A percentile compares a stretch with the other conserved stretches of the same genome.
phyloP scores from a whole-genome alignment of 2,797 vertebrate species.

The Tadarida brasiliensis region DNA sequence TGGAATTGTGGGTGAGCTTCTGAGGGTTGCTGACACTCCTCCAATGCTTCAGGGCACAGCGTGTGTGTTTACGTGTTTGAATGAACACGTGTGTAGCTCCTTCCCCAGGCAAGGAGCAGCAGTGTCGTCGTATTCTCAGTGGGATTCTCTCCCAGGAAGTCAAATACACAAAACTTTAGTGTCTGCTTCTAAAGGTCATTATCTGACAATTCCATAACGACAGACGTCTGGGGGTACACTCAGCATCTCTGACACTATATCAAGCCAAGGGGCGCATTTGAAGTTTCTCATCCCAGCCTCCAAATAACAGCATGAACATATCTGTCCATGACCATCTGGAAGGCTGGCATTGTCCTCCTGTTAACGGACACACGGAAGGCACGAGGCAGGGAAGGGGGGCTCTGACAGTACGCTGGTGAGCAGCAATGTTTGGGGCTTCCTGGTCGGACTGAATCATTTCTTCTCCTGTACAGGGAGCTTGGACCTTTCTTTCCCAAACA shows the following conservation, averaged over 20 bases:
- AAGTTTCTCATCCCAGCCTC: background rate
- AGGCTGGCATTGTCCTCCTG: background rate
- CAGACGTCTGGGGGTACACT: background rate
- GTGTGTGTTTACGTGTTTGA: background rate
- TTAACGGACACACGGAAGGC: background rate
- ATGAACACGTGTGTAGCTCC: background rate
- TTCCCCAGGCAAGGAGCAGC: background rate
- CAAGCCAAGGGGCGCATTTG: background rate
- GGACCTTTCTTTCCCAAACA: background rate
- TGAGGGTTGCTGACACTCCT: background rate
- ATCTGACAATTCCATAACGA: background rate
- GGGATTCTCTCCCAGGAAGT: background rate
- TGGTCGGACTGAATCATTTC: background rate
- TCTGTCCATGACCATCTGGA: background rate
- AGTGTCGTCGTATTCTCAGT: background rate
- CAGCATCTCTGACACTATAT: background rate
- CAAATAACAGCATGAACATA: background rate
- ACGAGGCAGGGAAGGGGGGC: background rate
- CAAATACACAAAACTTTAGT: background rate
- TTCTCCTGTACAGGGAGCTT: background rate
- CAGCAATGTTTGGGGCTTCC: background rate
- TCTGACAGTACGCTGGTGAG: background rate
- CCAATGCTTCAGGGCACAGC: rapidly evolving
- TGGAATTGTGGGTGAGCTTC: background rate
- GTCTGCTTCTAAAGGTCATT: background rate